Evolutionary conservation across 2,888 invertebrate genomes (phyloP), one percentile per base, ranked within the genome.

Genomic region (Digitonthophagus gazella): DNA sequence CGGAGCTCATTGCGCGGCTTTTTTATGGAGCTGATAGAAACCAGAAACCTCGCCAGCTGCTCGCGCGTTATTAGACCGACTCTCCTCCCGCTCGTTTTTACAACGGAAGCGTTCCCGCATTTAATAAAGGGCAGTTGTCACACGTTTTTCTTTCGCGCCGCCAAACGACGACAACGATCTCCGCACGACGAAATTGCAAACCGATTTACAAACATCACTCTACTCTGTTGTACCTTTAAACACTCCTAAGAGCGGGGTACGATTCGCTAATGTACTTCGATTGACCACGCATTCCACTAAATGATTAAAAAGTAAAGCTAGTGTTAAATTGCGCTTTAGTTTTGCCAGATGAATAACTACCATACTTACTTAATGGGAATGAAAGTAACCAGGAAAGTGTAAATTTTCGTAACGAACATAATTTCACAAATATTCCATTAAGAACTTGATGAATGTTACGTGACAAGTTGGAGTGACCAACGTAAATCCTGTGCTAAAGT

Each of bases 41-140:
- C 70, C 70, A 72, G 73, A 73, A 71, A 72, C 72, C 71, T 67
- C 68, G 69, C 71, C 72, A 72, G 72, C 71, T 72, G 72, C 72
- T 28, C 44, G 58, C 19, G 44, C 65, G 63, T 72, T 72, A 72
- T 73, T 73, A 73, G 73, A 73, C 70, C 69, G 68, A 71, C 72
- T 67, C 71, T 63, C 67, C 22, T 57, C 20, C 16, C 66, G 56
- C 44, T 19, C 15, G 44, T 61, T 61, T 61, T 61, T 61, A 68
- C 65, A 56, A 22, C 58, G 22, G 28, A 61, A 58, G 63, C 54
- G 54, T 72, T 69, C 69, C 67, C 71, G 71, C 64, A 66, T 64
- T 68, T 67, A 72, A 71, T 70, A 73, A 74, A 74, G 19, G 72
- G 72, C 74, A 74, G 74, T 74, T 74, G 74, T 72, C 67, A 73